Conservation (phyloP, 2,888 invertebrate species). For the Acleris sparsana region DNA sequence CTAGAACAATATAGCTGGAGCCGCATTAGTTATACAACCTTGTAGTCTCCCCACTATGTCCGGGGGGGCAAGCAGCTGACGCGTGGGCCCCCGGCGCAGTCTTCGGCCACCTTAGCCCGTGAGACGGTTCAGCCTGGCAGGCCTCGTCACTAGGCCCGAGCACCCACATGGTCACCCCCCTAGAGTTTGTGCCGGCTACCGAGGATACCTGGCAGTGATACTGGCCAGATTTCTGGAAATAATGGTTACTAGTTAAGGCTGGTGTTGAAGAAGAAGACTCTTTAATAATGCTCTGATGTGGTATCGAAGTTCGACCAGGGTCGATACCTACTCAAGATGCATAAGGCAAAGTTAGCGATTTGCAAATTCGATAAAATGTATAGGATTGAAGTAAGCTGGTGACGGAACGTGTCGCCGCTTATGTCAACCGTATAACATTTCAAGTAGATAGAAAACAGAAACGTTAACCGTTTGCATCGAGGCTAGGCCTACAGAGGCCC, state of each 20-base stretch:
- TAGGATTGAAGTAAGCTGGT: too few relatives aligned
- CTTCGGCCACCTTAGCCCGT: conserved; percentile 82
- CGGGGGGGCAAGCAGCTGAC: conserved; percentile 75
- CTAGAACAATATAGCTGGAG: background rate
- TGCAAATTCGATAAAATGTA: too few relatives aligned
- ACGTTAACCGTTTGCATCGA: too few relatives aligned
- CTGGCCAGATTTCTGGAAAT: conserved; percentile 87
- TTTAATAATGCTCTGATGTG: too few relatives aligned
- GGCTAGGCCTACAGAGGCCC: too few relatives aligned
- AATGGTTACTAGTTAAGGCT: background rate
- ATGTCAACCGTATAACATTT: too few relatives aligned
- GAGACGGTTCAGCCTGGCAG: conserved; percentile 81
- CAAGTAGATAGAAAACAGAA: too few relatives aligned
- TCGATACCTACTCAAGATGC: too few relatives aligned
- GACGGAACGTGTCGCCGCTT: too few relatives aligned
- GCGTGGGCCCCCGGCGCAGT: conserved; percentile 90
- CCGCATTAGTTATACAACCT: conserved; percentile 51
- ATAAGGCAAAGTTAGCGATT: too few relatives aligned
- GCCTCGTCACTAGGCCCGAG: conserved; percentile 82
- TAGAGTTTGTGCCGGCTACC: conserved; percentile 73
- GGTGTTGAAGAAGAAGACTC: background rate
- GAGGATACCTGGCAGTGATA: conserved; percentile 89
- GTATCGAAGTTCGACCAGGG: too few relatives aligned
- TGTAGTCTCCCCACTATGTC: conserved; percentile 74
- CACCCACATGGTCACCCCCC: conserved; percentile 86